These are phyloP conservation scores for Poecilia gillii DNA, from an alignment of 2,797 vertebrate species.

Conservation along the genomic window DNA sequence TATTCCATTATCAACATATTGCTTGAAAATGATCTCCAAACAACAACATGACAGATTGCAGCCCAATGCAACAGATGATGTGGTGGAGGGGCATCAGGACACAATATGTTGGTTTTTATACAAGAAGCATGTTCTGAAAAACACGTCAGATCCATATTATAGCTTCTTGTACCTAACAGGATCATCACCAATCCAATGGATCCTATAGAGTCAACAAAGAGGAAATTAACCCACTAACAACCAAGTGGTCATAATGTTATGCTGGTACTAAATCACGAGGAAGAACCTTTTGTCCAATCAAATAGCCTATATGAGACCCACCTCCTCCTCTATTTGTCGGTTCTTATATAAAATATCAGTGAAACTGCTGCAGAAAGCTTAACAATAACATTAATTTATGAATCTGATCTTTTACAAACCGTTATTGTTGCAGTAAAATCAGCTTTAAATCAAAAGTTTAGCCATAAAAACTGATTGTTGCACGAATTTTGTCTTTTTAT, in stretches of 20 bases:
- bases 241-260: not conserved
- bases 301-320: conserved; percentile 28
- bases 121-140: not conserved
- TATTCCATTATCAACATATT: no score
- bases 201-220: not conserved
- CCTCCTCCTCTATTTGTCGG: conserved; percentile 18
- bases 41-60: not conserved
- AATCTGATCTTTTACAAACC: not conserved
- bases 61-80: not conserved
- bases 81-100: not conserved
- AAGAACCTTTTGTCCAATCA: conserved; percentile 64
- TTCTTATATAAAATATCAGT: not conserved
- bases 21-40: no score
- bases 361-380: not conserved
- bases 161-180: not conserved
- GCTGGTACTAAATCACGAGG: not conserved
- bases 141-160: not conserved
- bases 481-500: not conserved
- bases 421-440: not conserved
- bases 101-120: not conserved
- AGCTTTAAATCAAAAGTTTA: not conserved
- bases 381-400: not conserved
- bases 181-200: not conserved
- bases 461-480: not conserved
- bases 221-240: not conserved